phyloP scores from a whole-genome alignment of 2,888 invertebrate genomes.

The Oligia latruncula region DNA sequence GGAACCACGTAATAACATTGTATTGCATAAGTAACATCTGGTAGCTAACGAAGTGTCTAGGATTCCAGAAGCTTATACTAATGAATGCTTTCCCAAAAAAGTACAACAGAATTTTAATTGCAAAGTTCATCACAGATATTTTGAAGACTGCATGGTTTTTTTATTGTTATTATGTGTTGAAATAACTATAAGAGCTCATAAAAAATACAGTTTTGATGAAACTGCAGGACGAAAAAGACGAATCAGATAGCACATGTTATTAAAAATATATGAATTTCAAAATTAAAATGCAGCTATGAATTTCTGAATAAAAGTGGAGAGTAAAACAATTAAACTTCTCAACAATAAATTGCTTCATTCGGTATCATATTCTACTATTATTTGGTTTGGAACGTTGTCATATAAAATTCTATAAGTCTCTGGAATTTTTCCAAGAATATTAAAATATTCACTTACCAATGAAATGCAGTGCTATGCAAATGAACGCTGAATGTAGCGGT shows the following conservation, averaged over 20 bases:
- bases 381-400: conserved; percentile 42
- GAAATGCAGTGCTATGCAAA: conserved; percentile 79
- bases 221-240: neutral
- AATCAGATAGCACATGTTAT: neutral
- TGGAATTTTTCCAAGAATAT: conserved; percentile 52
- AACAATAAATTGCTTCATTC: conserved; percentile 14
- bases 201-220: neutral
- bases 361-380: conserved; percentile 10
- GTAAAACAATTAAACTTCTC: conserved; percentile 6
- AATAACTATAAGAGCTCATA: neutral
- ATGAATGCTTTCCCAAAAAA: conserved; percentile 1
- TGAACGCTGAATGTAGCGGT: conserved; percentile 73
- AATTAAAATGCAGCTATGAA: neutral
- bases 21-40: conserved; percentile 21
- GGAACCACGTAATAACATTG: conserved; percentile 11
- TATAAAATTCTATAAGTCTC: conserved; percentile 46
- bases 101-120: neutral
- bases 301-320: neutral
- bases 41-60: neutral
- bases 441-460: conserved; percentile 73
- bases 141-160: neutral
- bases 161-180: neutral
- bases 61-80: neutral
- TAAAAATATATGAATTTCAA: conserved; percentile 3
- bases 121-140: neutral